Evolutionary conservation across 2,888 invertebrate genomes (phyloP).

Genomic region (Leptopilina drosophilae): DNA sequence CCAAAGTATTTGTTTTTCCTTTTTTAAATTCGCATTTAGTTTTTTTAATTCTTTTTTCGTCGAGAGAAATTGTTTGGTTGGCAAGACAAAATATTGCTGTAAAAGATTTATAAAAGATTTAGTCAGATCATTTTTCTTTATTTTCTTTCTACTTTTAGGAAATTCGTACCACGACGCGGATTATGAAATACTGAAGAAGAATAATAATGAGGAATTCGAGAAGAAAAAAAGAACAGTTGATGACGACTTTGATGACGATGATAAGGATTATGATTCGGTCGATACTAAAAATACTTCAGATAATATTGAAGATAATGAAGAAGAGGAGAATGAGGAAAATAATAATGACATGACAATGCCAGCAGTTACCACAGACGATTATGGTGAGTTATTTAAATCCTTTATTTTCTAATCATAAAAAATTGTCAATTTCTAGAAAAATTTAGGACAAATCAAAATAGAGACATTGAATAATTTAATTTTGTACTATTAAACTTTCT

Average conservation of each 20-base stretch:
- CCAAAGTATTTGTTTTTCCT: neutral
- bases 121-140: neutral
- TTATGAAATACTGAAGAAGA: constrained; percentile 30
- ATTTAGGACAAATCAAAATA: too few relatives aligned
- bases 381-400: constrained; percentile 65
- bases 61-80: too few relatives aligned
- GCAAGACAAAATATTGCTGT: too few relatives aligned
- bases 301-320: constrained; percentile 40
- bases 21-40: neutral
- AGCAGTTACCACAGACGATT: constrained; percentile 54
- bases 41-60: neutral
- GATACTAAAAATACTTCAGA: constrained; percentile 41
- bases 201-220: constrained; percentile 25
- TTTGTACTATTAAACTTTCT: neutral
- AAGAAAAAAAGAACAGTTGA: constrained; percentile 31
- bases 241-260: constrained; percentile 42
- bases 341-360: constrained; percentile 52
- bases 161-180: constrained; percentile 41
- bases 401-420: neutral
- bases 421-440: too few relatives aligned
- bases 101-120: too few relatives aligned
- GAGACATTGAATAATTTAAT: neutral
- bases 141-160: constrained; percentile 22
- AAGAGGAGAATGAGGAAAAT: constrained; percentile 51
- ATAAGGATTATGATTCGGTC: constrained; percentile 41